Base-by-base conservation (phyloP, 2,888 invertebrate genomes). In the Heteropelma amictum region DNA sequence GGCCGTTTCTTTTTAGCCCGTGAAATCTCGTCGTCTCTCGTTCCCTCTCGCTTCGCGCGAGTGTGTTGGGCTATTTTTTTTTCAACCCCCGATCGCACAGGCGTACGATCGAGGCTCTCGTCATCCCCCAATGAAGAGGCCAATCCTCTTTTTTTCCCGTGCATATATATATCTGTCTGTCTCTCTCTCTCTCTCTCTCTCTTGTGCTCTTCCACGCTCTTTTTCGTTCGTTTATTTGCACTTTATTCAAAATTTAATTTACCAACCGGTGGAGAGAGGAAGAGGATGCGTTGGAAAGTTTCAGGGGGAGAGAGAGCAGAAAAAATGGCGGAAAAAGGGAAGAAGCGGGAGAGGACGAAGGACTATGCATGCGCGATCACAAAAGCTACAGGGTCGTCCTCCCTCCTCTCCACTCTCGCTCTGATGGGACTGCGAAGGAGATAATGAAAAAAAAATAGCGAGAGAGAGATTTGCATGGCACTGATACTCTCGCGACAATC, bases 221-320 rank as follows among this genome's bases (percentile, higher is more conserved):
- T 72, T 73, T 77, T 72, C 81, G 72, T 82, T 82, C 86, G 85
- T 87, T 87, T 88, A 87, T 87, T 86, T 87, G 87, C 88, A 87
- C 88, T 87, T 88, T 88, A 87, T 87, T 87, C 85, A 86, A 85
- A 87, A 87, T 88, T 88, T 88, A 87, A 88, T 88, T 87, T 87
- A 86, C 86, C 86, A 83, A 84, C 85, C 85, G 82, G 81, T 83
- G 84, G 78, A 84, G 83, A 71, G 56, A 45, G n/a, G n/a, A n/a
- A n/a, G n/a, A n/a, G n/a, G n/a, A n/a, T n/a, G n/a, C n/a, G n/a
- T n/a, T n/a, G n/a, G n/a, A n/a, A n/a, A n/a, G n/a, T n/a, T n/a
- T 42, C 58, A 56, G 54, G 64, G 60, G 60, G 74, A 33, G 58
- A 28, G 51, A 8, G 19, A 23, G 60, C 47, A 30, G 45, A 30